A percentile compares a stretch with the other conserved stretches of the same genome.
phyloP scores from a whole-genome alignment of 1,140 invertebrate genomes.

The Brevipalpus yothersi region DNA sequence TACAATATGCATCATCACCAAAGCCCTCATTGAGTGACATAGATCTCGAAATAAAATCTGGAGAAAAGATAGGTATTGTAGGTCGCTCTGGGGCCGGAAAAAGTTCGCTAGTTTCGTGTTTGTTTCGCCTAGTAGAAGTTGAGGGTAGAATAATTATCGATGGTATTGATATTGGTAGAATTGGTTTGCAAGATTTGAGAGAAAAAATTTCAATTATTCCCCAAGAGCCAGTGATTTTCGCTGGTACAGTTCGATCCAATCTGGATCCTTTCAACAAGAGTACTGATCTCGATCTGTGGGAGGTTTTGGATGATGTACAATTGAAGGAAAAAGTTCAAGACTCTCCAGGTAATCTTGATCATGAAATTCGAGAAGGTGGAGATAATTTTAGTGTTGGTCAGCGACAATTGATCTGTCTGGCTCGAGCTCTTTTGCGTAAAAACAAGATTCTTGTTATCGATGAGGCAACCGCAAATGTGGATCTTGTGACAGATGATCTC shows the following conservation, averaged over 20 bases:
- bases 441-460: constrained; percentile 39
- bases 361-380: constrained; percentile 21
- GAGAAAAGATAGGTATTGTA: constrained; percentile 46
- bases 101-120: constrained; percentile 11
- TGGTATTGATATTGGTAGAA: constrained; percentile 42
- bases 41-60: constrained; percentile 13
- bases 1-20: constrained; percentile 34
- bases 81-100: constrained; percentile 30
- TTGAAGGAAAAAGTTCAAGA: constrained; percentile 12
- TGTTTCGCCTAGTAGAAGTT: constrained; percentile 23
- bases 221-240: constrained; percentile 26
- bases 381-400: constrained; percentile 40
- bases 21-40: constrained; percentile 22
- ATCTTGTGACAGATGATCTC: constrained; percentile 32
- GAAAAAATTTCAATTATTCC: constrained; percentile 55
- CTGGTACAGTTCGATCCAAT: constrained; percentile 21
- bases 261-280: constrained; percentile 16
- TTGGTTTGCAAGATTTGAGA: constrained; percentile 35
- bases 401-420: constrained; percentile 46
- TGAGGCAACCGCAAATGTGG: constrained; percentile 44
- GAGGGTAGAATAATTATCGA: constrained; percentile 49
- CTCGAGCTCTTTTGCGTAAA: constrained; percentile 37
- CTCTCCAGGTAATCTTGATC: constrained; percentile 1
- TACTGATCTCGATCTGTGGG: constrained; percentile 16
- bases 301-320: constrained; percentile 15